Base-by-base conservation (phyloP, 2,888 invertebrate species). In the Eristalis arbustorum region DNA sequence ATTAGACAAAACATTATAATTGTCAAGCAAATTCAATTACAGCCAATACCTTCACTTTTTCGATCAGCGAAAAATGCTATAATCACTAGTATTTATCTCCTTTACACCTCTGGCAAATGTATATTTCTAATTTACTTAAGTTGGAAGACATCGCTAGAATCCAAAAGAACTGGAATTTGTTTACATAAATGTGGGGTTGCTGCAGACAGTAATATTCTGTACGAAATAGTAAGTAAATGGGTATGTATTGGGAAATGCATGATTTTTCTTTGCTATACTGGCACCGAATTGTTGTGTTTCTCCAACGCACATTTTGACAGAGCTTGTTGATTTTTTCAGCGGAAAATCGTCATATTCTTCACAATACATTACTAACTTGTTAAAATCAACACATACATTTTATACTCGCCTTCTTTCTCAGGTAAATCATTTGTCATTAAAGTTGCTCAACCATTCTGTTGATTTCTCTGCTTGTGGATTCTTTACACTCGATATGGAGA, bases 391-490 rank as follows among this genome's bases (percentile, higher is more conserved):
- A 11, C 6, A 5, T 1, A 37, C 31, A 14, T 72, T 22, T 13
- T 56, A n/a, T n/a, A 68, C 22, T 56, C 1, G n/a, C 22, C 62
- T 67, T 28, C 8, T 28, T 68, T 66, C 69, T 23, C 61, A 91
- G 91, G 89, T 91, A 0, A 93, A 93, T 89, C 93, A 93, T 88
- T 89, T 93, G 61, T 93, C 93, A 2, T 88, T 93, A 42, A 93
- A 93, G 77, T 81, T 93, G 72, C 89, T 93, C 5, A 93, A 93
- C 88, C 93, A 93, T 88, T 90, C 91, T 0, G 90, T 92, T 4
- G 91, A 92, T 83, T 93, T 93, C 88, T 91, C 92, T 0, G 93
- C 93, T n/a, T 92, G 93, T 80, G 93, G 93, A 13, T 93, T 93
- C 81, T 93, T 93, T 63, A 91, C 92, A 2, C 84, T 93, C 74